Conservation (phyloP, 2,113 vertebrate species). For the Peromyscus maniculatus region DNA sequence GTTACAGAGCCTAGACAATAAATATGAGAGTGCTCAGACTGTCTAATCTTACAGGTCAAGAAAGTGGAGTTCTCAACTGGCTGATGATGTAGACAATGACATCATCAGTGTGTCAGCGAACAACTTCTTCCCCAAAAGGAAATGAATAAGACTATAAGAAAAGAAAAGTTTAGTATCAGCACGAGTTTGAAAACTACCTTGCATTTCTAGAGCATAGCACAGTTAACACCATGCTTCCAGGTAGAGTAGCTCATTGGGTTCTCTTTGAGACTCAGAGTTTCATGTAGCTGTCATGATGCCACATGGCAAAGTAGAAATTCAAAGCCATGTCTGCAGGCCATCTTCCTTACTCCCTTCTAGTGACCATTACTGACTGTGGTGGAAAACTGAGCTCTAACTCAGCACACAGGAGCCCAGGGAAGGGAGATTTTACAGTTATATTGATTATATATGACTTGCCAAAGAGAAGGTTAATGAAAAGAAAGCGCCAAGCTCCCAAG, state of each 20-base stretch:
- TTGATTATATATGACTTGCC: not conserved
- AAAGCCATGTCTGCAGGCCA: not conserved
- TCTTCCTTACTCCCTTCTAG: not conserved
- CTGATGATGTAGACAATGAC: not conserved
- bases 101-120: not conserved
- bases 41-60: not conserved
- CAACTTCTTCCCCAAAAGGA: not conserved
- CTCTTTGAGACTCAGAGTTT: not conserved
- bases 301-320: not conserved
- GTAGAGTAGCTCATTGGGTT: not conserved
- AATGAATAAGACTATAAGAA: constrained; percentile 21
- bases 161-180: constrained; percentile 22
- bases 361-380: not conserved
- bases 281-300: not conserved
- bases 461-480: constrained; percentile 13
- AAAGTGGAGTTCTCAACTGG: not conserved
- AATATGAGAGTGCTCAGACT: not conserved
- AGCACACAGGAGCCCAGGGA: not conserved
- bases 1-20: not conserved
- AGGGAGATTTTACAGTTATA: not conserved
- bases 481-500: not conserved
- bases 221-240: not conserved
- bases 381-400: constrained; percentile 32
- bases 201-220: not conserved
- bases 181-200: not conserved